Conservation (phyloP, 2,888 invertebrate species). For the Drosophila fulvimacula region DNA sequence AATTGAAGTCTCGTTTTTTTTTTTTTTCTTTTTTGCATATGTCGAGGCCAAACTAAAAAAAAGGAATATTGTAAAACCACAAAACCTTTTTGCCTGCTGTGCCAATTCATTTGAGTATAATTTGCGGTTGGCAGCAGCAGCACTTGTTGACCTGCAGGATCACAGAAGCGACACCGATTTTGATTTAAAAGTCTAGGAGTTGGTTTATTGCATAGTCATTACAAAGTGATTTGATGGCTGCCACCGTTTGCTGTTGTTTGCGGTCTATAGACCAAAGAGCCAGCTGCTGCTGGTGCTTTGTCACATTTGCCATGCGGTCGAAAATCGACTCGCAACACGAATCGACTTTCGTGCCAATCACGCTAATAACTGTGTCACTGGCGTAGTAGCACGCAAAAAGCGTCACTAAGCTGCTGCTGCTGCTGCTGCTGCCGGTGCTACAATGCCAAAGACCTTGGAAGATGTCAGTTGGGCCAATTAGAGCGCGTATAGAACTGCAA, state of each 20-base stretch:
- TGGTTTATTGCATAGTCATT: slow-evolving; percentile 58
- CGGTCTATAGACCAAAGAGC: slow-evolving; percentile 48
- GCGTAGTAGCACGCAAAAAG: slow-evolving; percentile 61
- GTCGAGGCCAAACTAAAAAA: slow-evolving; percentile 22
- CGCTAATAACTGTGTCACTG: slow-evolving; percentile 78
- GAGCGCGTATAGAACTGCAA: slow-evolving; percentile 61
- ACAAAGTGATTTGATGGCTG: slow-evolving; percentile 61
- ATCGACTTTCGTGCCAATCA: slow-evolving; percentile 73
- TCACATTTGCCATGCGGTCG: slow-evolving; percentile 55
- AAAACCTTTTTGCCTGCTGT: slow-evolving; percentile 57
- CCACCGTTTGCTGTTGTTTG: slow-evolving; percentile 65
- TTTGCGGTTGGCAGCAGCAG: slow-evolving; percentile 68
- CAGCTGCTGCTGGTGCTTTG: slow-evolving; percentile 56
- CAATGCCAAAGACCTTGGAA: slow-evolving; percentile 68
- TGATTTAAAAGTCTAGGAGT: slow-evolving; percentile 66
- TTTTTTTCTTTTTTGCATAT: slow-evolving; percentile 22
- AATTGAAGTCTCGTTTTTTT: slow-evolving; percentile 2
- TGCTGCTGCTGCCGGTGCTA: slow-evolving; percentile 3
- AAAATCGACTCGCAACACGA: slow-evolving; percentile 35
- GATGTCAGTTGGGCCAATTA: slow-evolving; percentile 70
- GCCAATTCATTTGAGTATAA: slow-evolving; percentile 75
- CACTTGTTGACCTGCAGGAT: slow-evolving; percentile 67
- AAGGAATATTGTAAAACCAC: slow-evolving; percentile 56
- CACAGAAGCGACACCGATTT: slow-evolving; percentile 52
- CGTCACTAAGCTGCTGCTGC: slow-evolving; percentile 68